These are phyloP conservation scores for Okapia johnstoni DNA, from an alignment of 2,113 vertebrate species.

Conservation along the genomic window DNA sequence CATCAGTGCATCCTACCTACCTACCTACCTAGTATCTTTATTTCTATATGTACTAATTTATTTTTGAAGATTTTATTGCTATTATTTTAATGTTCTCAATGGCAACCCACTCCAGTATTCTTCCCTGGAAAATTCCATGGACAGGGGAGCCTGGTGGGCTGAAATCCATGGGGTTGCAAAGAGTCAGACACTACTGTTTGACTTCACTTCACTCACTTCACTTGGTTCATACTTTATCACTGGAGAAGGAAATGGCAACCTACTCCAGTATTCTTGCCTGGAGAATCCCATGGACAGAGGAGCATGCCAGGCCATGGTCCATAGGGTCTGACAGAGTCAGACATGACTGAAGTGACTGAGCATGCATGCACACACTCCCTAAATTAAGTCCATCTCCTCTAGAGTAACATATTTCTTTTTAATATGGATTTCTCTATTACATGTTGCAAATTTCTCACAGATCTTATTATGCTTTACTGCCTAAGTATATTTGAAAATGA, in stretches of 20 bases:
- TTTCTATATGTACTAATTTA: not conserved
- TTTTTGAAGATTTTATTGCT: not conserved
- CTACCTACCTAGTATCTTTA: not conserved
- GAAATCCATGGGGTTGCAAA: not conserved
- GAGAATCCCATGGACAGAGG: not conserved
- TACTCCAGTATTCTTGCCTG: not conserved
- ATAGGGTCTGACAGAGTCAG: rapidly evolving
- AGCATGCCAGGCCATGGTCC: not conserved
- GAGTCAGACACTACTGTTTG: not conserved
- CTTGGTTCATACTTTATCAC: not conserved
- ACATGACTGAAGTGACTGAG: not conserved
- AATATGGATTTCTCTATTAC: not conserved
- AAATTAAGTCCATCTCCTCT: not conserved
- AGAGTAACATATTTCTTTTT: not conserved
- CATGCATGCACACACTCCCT: not conserved
- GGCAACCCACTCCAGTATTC: not conserved
- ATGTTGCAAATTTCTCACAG: not conserved
- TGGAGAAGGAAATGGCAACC: not conserved
- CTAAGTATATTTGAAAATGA: not conserved
- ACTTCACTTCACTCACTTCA: not conserved
- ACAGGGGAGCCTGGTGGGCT: not conserved
- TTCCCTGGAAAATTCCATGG: not conserved
- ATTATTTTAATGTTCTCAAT: not conserved
- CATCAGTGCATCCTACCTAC: not conserved
- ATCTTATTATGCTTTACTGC: not conserved